These are phyloP conservation scores for Rhinichthys klamathensis DNA, from an alignment of 2,113 vertebrate species.

Conservation along the genomic window DNA sequence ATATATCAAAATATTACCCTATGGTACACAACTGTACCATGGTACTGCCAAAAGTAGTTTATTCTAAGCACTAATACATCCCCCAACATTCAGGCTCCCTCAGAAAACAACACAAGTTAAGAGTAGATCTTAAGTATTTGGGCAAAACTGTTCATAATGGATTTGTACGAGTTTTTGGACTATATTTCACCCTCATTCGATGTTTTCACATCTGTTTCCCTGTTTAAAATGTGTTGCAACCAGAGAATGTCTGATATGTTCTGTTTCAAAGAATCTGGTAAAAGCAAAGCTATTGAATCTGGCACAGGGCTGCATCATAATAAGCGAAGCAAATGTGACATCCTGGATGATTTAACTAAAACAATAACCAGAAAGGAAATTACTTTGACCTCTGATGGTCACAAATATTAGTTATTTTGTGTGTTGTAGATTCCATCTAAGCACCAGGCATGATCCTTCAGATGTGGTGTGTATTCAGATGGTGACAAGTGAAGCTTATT, in stretches of 20 bases:
- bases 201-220: not conserved
- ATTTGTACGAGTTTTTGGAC: not conserved
- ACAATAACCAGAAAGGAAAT: not conserved
- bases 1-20: not conserved
- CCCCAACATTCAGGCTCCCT: not conserved
- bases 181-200: not conserved
- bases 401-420: not conserved
- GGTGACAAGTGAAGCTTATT: constrained; percentile 46
- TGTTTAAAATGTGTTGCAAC: not conserved
- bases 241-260: not conserved
- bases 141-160: not conserved
- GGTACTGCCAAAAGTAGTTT: not conserved
- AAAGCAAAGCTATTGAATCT: not conserved
- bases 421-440: not conserved
- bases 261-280: not conserved
- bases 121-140: not conserved
- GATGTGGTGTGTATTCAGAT: constrained; percentile 44
- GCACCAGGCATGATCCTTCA: not conserved
- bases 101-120: not conserved
- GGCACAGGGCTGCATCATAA: not conserved
- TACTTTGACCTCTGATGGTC: too few relatives aligned
- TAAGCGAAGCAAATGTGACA: not conserved
- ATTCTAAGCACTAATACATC: not conserved
- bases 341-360: not conserved
- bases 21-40: not conserved